A percentile compares a stretch with the other conserved stretches of the same genome.
Conservation (phyloP, 2,797 vertebrate species). For the Carduelis carduelis region DNA sequence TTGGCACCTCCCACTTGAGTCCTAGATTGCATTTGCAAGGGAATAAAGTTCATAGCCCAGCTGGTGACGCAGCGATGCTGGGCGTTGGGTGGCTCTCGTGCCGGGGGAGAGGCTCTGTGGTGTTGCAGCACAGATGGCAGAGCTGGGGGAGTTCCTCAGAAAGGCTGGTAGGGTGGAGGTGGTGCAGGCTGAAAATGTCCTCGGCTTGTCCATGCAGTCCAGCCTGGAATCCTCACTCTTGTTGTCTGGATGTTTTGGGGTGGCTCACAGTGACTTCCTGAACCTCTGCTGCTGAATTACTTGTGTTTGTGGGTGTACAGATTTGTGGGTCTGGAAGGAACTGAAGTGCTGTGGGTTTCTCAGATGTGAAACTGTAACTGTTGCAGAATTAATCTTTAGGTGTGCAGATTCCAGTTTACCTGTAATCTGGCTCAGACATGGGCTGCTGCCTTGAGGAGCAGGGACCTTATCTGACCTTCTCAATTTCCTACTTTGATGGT, state of each 20-base stretch:
- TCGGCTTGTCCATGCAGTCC: background rate
- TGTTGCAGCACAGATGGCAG: background rate
- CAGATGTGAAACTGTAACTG: background rate
- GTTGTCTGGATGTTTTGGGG: fast-evolving
- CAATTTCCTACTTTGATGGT: background rate
- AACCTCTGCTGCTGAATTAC: background rate
- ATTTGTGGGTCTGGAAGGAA: background rate
- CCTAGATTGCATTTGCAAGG: conserved; percentile 1
- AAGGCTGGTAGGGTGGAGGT: background rate
- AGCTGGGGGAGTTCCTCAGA: background rate
- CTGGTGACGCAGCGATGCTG: background rate
- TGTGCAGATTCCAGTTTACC: background rate
- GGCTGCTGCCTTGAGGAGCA: background rate
- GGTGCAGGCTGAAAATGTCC: background rate
- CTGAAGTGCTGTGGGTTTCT: background rate
- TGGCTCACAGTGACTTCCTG: background rate
- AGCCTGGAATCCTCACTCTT: background rate
- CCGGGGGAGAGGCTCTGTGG: background rate
- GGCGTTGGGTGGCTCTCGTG: background rate
- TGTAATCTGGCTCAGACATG: background rate
- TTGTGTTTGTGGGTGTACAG: background rate
- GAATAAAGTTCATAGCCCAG: conserved; percentile 7
- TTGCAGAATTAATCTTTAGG: background rate
- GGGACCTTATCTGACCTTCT: background rate
- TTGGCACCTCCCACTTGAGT: background rate